Conservation (phyloP, 2,113 vertebrate genomes). For the Chrysochloris asiatica region DNA sequence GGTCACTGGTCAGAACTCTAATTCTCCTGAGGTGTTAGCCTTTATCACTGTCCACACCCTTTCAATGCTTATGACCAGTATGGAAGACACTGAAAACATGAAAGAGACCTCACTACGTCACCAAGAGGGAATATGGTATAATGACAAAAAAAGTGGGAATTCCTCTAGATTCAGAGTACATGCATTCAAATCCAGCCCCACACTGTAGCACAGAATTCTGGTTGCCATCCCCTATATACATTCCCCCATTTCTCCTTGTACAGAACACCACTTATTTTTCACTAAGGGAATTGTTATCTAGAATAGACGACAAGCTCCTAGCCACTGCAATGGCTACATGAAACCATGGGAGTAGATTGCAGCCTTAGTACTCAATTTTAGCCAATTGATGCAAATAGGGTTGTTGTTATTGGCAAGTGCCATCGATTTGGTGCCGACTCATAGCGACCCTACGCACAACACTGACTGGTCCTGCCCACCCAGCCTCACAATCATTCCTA, state of each 20-base stretch:
- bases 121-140: not conserved
- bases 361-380: not conserved
- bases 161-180: not conserved
- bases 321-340: not conserved
- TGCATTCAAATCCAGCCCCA: not conserved
- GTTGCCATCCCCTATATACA: not conserved
- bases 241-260: not conserved
- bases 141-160: not conserved
- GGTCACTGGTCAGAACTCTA: slow-evolving; percentile 8
- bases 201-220: not conserved
- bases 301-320: not conserved
- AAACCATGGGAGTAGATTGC: not conserved
- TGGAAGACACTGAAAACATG: not conserved
- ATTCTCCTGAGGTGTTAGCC: not conserved
- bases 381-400: not conserved
- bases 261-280: not conserved
- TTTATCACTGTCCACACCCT: not conserved
- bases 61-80: not conserved
- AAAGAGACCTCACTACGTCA: not conserved
- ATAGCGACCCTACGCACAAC: too few relatives aligned
- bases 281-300: not conserved
- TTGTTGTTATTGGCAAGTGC: too few relatives aligned
- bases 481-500: too few relatives aligned
- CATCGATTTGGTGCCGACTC: too few relatives aligned
- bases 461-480: too few relatives aligned